Base-by-base conservation (phyloP, 2,797 vertebrate species). In the Momotus momota region DNA sequence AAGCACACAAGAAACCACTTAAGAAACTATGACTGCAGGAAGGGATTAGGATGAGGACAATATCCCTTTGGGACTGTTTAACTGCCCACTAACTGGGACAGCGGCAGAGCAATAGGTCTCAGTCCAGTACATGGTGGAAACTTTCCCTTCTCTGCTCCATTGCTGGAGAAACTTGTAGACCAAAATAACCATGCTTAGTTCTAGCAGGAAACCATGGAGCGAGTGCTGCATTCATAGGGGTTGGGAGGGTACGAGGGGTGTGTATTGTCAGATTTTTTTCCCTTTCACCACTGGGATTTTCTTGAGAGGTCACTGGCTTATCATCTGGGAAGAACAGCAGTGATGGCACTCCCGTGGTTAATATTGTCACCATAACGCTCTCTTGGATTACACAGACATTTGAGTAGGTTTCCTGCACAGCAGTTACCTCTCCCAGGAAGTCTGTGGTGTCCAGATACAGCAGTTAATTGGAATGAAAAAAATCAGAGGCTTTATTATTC, bases 231-330 rank as follows among this genome's bases (percentile, higher is more conserved):
- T n/a, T 74, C 62, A 65, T 55, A 74, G 33, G 10, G 54, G 3
- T 3, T 67, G 20, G 1, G 4, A 2, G 11, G 1, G 6, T 3
- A 14, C 1, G 17, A 7, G 5, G 6, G 8, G 26, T 5, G 18
- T 38, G 35, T 74, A 26, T 14, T 19, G 21, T 46, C 14, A 55
- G 43, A 69, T 35, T 41, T 65, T 90, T 64, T 85, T 55, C n/a
- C 26, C 20, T 91, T 91, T 82, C 75, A 86, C 19, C 62, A 10
- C 40, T 75, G 10, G 25, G 20, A 74, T 91, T 92, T 78, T 79
- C 75, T 60, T 82, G 57, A 49, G 22, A 74, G 6, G 25, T 45
- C 67, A 69, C 62, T 49, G 49, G 33, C 33, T 73, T 35, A 72
- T 72, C 43, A 65, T 11, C 65, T 67, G 27, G 22, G 27, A 67